Percentiles rank a stretch among this genome's conserved stretches.
Conservation (phyloP, 2,113 vertebrate species). For the Anhinga anhinga region DNA sequence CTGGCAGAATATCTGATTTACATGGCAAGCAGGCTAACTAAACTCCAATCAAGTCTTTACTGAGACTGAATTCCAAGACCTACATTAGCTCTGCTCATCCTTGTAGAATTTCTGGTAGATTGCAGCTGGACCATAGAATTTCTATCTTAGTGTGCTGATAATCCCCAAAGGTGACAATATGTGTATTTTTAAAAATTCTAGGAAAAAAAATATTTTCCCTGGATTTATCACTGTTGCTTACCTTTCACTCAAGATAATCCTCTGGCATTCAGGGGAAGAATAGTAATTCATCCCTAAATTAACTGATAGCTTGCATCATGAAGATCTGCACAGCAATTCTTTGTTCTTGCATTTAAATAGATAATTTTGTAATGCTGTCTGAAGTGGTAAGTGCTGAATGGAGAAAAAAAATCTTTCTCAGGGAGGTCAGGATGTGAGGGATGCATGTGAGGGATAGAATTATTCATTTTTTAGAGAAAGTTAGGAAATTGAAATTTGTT, state of each 20-base stretch:
- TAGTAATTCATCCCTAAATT: neutral
- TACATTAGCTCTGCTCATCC: neutral
- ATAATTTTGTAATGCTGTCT: neutral
- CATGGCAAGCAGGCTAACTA: neutral
- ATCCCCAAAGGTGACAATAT: neutral
- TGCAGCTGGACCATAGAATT: neutral
- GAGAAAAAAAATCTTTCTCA: neutral
- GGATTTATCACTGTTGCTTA: constrained; percentile 14
- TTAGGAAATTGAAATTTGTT: neutral
- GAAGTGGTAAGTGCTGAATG: neutral
- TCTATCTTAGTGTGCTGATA: neutral
- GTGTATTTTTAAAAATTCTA: neutral
- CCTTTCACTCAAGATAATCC: neutral
- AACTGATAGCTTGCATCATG: neutral
- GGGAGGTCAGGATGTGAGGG: neutral
- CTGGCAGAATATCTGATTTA: neutral
- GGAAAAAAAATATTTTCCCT: constrained; percentile 21
- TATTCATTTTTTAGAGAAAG: neutral
- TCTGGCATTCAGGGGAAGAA: neutral
- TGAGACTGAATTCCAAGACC: neutral
- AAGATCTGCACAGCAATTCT: neutral
- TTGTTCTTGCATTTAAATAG: neutral
- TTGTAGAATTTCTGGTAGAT: neutral
- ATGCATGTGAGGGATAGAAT: neutral
- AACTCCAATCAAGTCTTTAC: neutral